Evolutionary conservation across 1,140 invertebrate genomes (phyloP).

Genomic region (Drosophila varians): DNA sequence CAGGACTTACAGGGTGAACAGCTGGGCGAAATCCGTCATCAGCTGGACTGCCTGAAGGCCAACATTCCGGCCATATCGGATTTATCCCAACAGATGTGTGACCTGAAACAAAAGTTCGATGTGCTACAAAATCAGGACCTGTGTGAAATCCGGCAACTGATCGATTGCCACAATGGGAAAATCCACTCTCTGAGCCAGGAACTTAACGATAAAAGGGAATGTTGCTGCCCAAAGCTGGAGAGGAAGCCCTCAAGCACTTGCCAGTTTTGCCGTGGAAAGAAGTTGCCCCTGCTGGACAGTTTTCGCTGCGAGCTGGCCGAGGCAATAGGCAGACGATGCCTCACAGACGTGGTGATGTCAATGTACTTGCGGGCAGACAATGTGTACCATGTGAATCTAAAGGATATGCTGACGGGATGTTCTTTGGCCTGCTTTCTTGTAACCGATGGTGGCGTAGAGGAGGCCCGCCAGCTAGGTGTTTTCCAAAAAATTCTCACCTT

Average conservation of each 20-base stretch:
- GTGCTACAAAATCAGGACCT: background rate
- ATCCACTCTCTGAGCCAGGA: background rate
- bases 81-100: background rate
- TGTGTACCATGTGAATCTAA: slow-evolving; percentile 65
- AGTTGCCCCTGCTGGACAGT: slow-evolving; percentile 14
- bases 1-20: background rate
- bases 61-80: background rate
- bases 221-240: background rate
- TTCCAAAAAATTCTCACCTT: slow-evolving; percentile 71
- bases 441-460: slow-evolving; percentile 48
- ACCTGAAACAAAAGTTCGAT: background rate
- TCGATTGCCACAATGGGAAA: background rate
- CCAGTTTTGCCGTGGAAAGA: slow-evolving; percentile 33
- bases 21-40: background rate
- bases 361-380: slow-evolving; percentile 63
- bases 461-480: slow-evolving; percentile 40
- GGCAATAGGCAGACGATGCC: slow-evolving; percentile 17
- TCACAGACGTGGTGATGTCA: slow-evolving; percentile 39
- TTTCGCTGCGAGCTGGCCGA: slow-evolving; percentile 28
- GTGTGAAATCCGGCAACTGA: background rate
- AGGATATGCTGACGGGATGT: slow-evolving; percentile 10
- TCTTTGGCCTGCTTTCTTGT: slow-evolving; percentile 63
- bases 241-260: slow-evolving; percentile 39
- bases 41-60: background rate
- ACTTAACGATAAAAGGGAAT: background rate